Evolutionary conservation across 2,113 vertebrate genomes (phyloP).

Genomic region (Ellobius talpinus): DNA sequence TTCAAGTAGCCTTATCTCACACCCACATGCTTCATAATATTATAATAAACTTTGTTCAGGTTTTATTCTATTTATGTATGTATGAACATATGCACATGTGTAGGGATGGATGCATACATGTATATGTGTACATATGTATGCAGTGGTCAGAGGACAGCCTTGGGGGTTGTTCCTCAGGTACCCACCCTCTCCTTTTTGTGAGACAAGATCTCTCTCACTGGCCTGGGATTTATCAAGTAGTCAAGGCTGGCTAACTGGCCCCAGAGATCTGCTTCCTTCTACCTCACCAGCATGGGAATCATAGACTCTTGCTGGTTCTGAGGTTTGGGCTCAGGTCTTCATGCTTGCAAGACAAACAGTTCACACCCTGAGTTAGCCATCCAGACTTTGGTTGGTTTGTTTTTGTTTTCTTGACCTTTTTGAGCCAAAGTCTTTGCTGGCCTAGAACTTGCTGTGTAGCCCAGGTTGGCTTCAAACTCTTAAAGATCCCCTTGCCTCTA

Average conservation of each 20-base stretch:
- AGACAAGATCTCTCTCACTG: neutral
- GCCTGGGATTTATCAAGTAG: neutral
- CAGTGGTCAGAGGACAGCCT: neutral
- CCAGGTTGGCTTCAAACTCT: neutral
- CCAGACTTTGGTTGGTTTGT: neutral
- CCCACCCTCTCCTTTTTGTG: neutral
- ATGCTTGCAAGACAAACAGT: neutral
- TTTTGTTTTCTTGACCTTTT: neutral
- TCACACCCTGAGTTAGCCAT: too few species aligned
- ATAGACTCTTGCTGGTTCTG: neutral
- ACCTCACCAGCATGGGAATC: too few species aligned
- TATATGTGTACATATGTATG: neutral
- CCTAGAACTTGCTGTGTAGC: neutral
- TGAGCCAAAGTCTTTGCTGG: neutral
- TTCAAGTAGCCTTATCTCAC: neutral
- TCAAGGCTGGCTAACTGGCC: neutral
- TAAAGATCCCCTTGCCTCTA: neutral
- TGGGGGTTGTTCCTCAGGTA: neutral
- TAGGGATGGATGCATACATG: too few species aligned
- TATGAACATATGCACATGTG: neutral
- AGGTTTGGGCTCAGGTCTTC: neutral
- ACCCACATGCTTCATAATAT: neutral
- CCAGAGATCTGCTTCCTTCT: neutral
- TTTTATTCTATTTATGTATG: neutral
- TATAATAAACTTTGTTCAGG: neutral